Evolutionary conservation across 2,888 invertebrate species (phyloP).

Genomic region (Brenthis hecate): DNA sequence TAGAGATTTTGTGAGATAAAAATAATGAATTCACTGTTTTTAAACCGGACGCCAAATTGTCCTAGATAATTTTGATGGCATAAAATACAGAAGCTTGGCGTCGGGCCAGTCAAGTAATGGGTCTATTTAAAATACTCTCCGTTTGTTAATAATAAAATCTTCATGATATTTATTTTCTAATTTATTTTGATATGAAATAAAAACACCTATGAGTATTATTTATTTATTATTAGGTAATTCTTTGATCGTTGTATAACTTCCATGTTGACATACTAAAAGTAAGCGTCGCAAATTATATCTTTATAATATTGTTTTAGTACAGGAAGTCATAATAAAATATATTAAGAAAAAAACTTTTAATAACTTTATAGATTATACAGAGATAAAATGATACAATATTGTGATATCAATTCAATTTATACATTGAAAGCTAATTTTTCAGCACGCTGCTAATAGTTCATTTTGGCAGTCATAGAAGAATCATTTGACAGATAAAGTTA

Average conservation of each 20-base stretch:
- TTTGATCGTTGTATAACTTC: constrained; percentile 60
- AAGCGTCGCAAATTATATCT: constrained; percentile 34
- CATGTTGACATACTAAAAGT: constrained; percentile 38
- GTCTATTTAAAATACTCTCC: constrained; percentile 59
- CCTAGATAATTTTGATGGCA: constrained; percentile 77
- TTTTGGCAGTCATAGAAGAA: background rate
- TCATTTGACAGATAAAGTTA: background rate
- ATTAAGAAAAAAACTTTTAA: background rate
- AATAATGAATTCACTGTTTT: constrained; percentile 70
- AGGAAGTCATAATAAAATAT: constrained; percentile 17
- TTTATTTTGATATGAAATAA: constrained; percentile 44
- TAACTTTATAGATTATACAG: constrained; percentile 5
- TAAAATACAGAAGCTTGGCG: constrained; percentile 70
- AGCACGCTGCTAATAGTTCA: background rate
- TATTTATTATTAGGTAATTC: constrained; percentile 66
- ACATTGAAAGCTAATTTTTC: background rate
- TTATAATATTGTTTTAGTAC: constrained; percentile 17
- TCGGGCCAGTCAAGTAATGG: constrained; percentile 64
- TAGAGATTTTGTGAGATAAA: constrained; percentile 66
- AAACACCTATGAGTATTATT: constrained; percentile 53
- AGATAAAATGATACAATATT: constrained; percentile 18
- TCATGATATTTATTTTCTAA: constrained; percentile 24
- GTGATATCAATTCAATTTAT: background rate
- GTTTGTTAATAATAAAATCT: constrained; percentile 43
- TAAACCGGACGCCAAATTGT: constrained; percentile 75